phyloP scores from a whole-genome alignment of 2,888 invertebrate species.

The Serripes groenlandicus region DNA sequence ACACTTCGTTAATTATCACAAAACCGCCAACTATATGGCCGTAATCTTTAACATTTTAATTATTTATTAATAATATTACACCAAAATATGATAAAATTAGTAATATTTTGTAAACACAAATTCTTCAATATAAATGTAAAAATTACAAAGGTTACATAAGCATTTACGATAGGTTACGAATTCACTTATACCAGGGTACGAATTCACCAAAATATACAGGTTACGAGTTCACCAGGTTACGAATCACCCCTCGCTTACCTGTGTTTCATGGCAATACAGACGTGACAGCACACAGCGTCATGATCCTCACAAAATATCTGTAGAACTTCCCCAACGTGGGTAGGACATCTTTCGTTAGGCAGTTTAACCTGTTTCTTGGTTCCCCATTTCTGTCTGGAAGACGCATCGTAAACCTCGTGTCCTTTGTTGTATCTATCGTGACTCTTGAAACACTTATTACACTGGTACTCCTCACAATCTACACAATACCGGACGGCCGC shows the following conservation, averaged over 20 bases:
- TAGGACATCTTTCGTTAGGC: not conserved
- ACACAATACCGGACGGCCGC: not conserved
- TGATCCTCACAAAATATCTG: conserved; percentile 14
- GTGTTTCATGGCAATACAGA: conserved; percentile 15
- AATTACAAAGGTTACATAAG: no score
- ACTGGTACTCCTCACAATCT: conserved; percentile 12
- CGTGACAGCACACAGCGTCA: conserved; percentile 13
- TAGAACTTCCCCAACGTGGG: not conserved
- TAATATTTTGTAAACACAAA: no score
- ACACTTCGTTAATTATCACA: no score
- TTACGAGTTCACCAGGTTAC: no score
- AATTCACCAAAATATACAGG: no score
- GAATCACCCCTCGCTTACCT: not conserved
- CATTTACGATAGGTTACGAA: no score
- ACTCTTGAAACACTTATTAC: not conserved
- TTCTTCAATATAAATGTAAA: no score
- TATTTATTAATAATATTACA: no score
- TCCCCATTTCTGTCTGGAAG: not conserved
- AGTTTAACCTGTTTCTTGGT: not conserved
- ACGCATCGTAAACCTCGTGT: not conserved
- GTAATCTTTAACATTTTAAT: no score
- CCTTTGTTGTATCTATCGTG: conserved; percentile 2
- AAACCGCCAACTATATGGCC: no score
- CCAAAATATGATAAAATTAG: no score
- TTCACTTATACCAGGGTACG: no score